These are phyloP conservation scores for Hyles euphorbiae DNA, from an alignment of 1,140 invertebrate species.

Conservation along the genomic window DNA sequence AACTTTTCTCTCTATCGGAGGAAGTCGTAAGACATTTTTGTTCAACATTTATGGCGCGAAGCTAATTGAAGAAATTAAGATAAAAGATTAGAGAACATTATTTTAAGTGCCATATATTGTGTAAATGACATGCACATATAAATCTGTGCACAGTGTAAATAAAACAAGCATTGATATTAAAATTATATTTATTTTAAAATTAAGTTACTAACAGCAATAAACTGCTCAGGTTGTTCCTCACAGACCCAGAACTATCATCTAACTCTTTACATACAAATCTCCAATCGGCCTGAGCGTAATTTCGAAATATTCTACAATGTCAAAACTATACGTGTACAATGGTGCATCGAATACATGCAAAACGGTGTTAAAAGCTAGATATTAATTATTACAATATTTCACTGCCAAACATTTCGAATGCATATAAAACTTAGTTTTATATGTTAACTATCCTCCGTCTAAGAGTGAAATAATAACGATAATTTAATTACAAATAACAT, in stretches of 20 bases:
- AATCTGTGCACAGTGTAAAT: slow-evolving; percentile 2
- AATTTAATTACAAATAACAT: slow-evolving; percentile 27
- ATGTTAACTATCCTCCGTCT: slow-evolving; percentile 21
- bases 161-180: slow-evolving; percentile 32
- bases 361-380: slow-evolving; percentile 34
- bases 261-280: slow-evolving; percentile 35
- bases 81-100: too few relatives aligned
- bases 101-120: too few relatives aligned
- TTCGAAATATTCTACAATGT: too few relatives aligned
- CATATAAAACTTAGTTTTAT: slow-evolving; percentile 16
- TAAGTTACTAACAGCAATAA: slow-evolving; percentile 42
- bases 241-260: slow-evolving; percentile 31
- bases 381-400: slow-evolving; percentile 16
- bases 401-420: slow-evolving; percentile 17
- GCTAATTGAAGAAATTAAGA: too few relatives aligned
- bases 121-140: too few relatives aligned
- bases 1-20: too few relatives aligned
- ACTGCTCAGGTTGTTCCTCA: slow-evolving; percentile 45
- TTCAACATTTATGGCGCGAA: too few relatives aligned
- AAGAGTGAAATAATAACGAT: slow-evolving; percentile 19
- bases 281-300: slow-evolving; percentile 40
- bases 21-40: too few relatives aligned
- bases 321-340: slow-evolving; percentile 23
- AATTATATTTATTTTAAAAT: slow-evolving; percentile 55
- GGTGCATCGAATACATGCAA: slow-evolving; percentile 56